Percentiles rank a stretch among this genome's conserved stretches.
These are phyloP conservation scores for Hipposideros armiger DNA, from an alignment of 2,113 vertebrate species.

Conservation along the genomic window DNA sequence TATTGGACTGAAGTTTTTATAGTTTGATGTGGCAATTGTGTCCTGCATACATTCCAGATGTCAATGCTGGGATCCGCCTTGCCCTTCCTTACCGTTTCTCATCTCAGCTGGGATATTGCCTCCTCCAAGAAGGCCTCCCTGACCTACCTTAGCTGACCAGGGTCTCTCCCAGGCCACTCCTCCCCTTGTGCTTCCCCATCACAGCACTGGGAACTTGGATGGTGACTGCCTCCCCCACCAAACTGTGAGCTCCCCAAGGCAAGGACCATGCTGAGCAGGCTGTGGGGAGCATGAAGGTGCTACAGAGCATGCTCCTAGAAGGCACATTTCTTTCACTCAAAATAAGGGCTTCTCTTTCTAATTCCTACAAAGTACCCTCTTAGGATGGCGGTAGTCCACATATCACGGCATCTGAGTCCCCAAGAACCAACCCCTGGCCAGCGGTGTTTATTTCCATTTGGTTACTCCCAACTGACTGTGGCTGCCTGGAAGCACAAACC, in stretches of 20 bases:
- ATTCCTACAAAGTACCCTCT: not conserved
- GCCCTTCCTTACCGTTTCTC: not conserved
- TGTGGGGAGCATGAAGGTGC: fast-evolving
- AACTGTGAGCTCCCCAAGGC: not conserved
- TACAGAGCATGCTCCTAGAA: not conserved
- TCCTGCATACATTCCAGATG: not conserved
- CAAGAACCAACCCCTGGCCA: not conserved
- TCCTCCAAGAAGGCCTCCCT: slow-evolving; percentile 37
- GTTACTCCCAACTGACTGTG: not conserved
- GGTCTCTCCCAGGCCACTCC: not conserved
- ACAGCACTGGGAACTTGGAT: not conserved
- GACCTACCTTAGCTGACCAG: not conserved
- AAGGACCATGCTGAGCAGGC: not conserved
- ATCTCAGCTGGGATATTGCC: not conserved
- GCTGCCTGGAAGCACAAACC: not conserved
- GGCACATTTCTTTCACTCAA: not conserved
- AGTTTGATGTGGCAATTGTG: not conserved
- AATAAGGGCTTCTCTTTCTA: not conserved
- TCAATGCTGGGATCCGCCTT: not conserved
- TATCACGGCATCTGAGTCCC: not conserved
- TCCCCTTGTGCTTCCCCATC: not conserved
- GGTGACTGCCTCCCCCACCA: not conserved
- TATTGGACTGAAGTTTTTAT: not conserved
- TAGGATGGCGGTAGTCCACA: not conserved
- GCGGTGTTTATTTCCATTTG: not conserved